phyloP scores from a whole-genome alignment of 1,140 invertebrate species.

The Palaemon carinicauda region DNA sequence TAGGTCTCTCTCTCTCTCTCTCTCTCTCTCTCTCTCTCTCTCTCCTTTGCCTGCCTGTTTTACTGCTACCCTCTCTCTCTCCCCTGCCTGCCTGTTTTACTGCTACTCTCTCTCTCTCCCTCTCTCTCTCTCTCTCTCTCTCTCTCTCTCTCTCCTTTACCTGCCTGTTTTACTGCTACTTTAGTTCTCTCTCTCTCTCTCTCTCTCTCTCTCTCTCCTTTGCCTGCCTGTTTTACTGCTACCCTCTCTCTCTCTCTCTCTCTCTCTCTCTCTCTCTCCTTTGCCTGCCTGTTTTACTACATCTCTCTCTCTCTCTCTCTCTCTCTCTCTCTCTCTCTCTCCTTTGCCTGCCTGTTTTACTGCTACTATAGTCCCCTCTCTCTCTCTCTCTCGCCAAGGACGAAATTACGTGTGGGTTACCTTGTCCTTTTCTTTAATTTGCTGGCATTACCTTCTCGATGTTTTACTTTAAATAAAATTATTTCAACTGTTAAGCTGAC shows the following conservation, averaged over 20 bases:
- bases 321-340: slow-evolving; percentile 25
- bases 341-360: background rate
- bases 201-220: background rate
- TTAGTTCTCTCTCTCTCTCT: background rate
- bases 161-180: background rate
- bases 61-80: too few species aligned
- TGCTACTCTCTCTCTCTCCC: background rate
- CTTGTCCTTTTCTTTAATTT: too few species aligned
- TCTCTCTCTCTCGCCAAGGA: too few species aligned
- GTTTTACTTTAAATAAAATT: too few species aligned
- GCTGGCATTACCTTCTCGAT: too few species aligned
- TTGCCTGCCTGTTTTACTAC: slow-evolving; percentile 4
- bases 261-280: background rate
- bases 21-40: background rate
- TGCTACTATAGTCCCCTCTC: too few species aligned
- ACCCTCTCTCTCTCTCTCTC: background rate
- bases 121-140: background rate
- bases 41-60: too few species aligned
- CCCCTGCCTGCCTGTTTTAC: too few species aligned
- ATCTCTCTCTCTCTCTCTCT: slow-evolving; percentile 22
- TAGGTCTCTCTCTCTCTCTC: background rate
- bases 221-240: background rate
- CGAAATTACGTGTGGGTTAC: too few species aligned
- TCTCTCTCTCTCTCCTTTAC: too few species aligned
- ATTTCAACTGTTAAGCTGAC: too few species aligned